Base-by-base conservation (phyloP, 1,140 invertebrate genomes). In the Scaptomyza montana region DNA sequence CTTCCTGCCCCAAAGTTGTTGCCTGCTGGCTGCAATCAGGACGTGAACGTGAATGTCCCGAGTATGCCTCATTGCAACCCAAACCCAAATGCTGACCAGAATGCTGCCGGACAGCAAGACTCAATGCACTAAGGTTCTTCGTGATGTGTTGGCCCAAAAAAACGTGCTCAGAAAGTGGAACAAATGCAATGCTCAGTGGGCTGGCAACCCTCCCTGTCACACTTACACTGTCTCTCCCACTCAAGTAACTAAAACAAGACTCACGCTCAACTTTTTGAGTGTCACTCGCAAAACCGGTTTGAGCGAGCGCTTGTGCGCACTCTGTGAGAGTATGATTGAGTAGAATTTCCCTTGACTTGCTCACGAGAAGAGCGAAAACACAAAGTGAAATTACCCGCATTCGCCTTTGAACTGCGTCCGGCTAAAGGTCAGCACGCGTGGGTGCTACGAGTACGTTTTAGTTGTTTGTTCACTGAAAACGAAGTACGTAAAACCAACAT, bases 161-260 rank as follows among this genome's bases (percentile, higher is more conserved):
- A 74, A 78, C 75, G 55, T 78, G 79, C 79, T 81, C 79, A 74
- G 70, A 82, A 81, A 78, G 64, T 82, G 65, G 70, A 78, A 78
- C 79, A 81, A 81, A 80, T 80, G 78, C 78, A 80, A 12, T 30
- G 41, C 30, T 51, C 19, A 63, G 49, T 49, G 21, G 21, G 21
- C 21, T 55, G 50, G 71, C 59, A 59, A 54, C 54, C 39, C 60
- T 33, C 41, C 43, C 73, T 45, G 53, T 46, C 21, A 5, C 47
- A 9, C 28, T 50, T 33, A 33, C 63, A 0, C 46, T 8, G 57
- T 16, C 36, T 30, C 57, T 36, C 25, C 41, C 62, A 47, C 36
- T 33, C 12, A 43, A 41, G 5, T 36, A 59, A 45, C 25, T 2
- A 9, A 25, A 39, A 67, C 53, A 6, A 30, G 28, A 30, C 5